Base-by-base conservation (phyloP, 2,797 vertebrate genomes). In the Ataeniobius toweri region DNA sequence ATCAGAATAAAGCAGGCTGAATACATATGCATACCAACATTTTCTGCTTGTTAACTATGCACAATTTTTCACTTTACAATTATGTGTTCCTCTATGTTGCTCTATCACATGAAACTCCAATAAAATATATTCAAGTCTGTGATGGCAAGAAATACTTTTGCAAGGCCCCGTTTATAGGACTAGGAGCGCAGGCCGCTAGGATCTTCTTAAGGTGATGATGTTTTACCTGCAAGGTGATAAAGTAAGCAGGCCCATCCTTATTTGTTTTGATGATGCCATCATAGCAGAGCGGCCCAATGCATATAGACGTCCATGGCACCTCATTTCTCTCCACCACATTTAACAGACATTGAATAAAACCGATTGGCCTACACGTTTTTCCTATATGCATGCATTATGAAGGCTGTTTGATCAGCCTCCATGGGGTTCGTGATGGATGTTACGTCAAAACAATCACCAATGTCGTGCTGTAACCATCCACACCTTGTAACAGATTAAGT, bases 231-330 rank as follows among this genome's bases (percentile, higher is more conserved):
- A 71, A 73, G 76, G 56, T 58, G 73, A 75, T 79, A 69, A 74
- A 55, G 73, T 36, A 71, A 53, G 80, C 69, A 84, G 83, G 83
- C 81, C 87, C 50, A 20, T 74, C 63, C 80, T 75, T 74, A 82
- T 92, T 87, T 91, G 78, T 91, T 88, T 79, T 87, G 89, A 90
- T 88, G 86, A 91, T 92, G 91, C 86, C 91, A 86, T 87, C 85
- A 74, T 76, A 83, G 87, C 67, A 87, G 76, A 85, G 71, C 73
- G 91, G 91, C 90, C 87, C 86, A 28, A 56, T 73, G 73, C 76
- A 24, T 68, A 36, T 70, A 73, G 51, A 73, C 65, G 48, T 81
- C 44, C 59, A 73, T 59, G 90, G 91, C 91, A 84, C 88, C 24
- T 75, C 58, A 75, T 58, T 53, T 80, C 36, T 24, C 44, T 77